Percentiles rank a stretch among this genome's conserved stretches.
Conservation (phyloP, 37 sponge, comb jelly and placozoan species). For the Spongia lamella region DNA sequence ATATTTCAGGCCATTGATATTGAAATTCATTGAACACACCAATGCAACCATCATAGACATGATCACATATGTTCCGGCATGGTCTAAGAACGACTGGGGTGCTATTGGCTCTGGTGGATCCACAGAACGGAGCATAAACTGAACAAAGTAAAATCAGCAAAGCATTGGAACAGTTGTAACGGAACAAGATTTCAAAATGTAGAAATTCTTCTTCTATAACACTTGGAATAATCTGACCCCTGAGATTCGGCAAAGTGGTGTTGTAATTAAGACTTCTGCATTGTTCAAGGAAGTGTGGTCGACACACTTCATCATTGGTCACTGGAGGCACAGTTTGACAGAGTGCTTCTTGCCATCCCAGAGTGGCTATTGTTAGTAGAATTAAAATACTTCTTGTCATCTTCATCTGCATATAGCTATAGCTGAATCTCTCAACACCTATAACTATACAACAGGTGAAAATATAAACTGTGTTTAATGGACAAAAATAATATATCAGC, state of each 20-base stretch:
- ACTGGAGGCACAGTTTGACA: too few species aligned
- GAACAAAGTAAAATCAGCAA: slow-evolving; percentile 73
- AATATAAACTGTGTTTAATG: too few species aligned
- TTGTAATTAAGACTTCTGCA: background rate
- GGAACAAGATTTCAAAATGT: slow-evolving; percentile 37
- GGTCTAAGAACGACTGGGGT: slow-evolving; percentile 20
- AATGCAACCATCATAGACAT: slow-evolving; percentile 58
- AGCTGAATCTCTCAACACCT: too few species aligned
- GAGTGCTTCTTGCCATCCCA: too few species aligned
- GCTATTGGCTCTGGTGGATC: background rate
- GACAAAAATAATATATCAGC: too few species aligned
- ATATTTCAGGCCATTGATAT: slow-evolving; percentile 52
- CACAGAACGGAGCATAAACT: slow-evolving; percentile 70
- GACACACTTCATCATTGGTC: too few species aligned
- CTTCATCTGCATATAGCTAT: too few species aligned
- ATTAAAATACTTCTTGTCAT: too few species aligned
- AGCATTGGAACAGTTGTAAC: slow-evolving; percentile 55
- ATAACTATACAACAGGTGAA: too few species aligned
- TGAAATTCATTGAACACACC: background rate
- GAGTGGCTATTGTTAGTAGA: too few species aligned
- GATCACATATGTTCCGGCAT: slow-evolving; percentile 55
- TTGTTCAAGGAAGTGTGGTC: too few species aligned
- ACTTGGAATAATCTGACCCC: slow-evolving; percentile 25
- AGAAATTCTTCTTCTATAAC: slow-evolving; percentile 42
- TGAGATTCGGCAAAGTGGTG: slow-evolving; percentile 55